Percentiles rank a stretch among this genome's conserved stretches.
Evolutionary conservation across 2,113 vertebrate genomes (phyloP).

Genomic region (Ptilorrhoa leucosticta): DNA sequence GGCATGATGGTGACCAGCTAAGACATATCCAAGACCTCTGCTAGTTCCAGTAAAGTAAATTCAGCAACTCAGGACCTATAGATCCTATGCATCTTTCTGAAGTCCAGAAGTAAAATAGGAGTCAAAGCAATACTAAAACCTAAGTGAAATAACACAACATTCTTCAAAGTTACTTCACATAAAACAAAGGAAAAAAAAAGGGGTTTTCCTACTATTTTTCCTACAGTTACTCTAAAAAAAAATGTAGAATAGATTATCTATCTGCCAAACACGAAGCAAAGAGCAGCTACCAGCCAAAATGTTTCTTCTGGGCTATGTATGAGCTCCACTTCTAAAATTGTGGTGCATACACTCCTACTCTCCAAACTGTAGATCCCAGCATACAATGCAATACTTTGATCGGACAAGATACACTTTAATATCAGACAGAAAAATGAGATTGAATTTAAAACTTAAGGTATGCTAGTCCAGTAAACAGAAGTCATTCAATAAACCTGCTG

Average conservation of each 20-base stretch:
- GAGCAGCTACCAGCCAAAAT: neutral
- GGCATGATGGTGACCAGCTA: neutral
- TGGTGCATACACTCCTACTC: neutral
- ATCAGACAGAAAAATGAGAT: neutral
- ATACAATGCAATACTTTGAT: neutral
- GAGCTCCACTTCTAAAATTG: neutral
- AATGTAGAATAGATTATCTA: neutral
- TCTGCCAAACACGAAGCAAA: neutral
- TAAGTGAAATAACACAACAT: neutral
- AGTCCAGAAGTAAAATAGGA: neutral
- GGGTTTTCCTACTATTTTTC: neutral
- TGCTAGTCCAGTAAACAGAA: neutral
- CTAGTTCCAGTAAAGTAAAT: neutral
- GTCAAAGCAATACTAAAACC: neutral
- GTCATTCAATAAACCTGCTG: neutral
- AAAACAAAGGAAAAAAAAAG: too few relatives aligned
- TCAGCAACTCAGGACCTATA: neutral
- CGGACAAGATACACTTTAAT: neutral
- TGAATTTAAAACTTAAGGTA: neutral
- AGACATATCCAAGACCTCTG: rapidly evolving
- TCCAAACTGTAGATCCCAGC: neutral
- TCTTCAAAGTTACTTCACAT: neutral
- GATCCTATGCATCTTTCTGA: neutral
- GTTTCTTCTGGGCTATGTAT: neutral
- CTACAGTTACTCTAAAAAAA: neutral